Evolutionary conservation across 2,797 vertebrate genomes (phyloP), one percentile per base, ranked within the genome.

Genomic region (Lutjanus campechanus): DNA sequence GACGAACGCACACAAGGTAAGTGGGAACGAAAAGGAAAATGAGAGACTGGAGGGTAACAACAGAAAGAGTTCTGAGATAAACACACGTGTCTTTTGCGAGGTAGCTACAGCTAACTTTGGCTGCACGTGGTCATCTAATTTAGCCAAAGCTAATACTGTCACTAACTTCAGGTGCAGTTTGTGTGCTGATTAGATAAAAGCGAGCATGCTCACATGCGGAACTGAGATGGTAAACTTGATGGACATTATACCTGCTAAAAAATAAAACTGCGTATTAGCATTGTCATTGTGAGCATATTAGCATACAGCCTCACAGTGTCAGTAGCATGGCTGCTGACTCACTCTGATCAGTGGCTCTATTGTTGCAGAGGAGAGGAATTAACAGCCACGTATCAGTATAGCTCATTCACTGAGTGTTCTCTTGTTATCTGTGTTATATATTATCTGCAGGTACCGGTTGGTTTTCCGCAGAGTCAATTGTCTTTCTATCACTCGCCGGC

Each of bases 391-490:
- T 46, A n/a, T 20, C 66, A 15, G 56, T 29, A 0, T 4, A 49
- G 71, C 65, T 71, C 63, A 69, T 65, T 78, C 49, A 41, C 69
- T 22, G 0, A 19, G 44, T 44, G 49, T 64, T 4, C 50, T n/a
- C 61, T 40, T 51, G 61, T 66, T 64, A 46, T 40, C 44, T 8
- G 60, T 15, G 69, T 43, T 63, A 6, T 5, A 20, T 55, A 55
- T 76, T n/a, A 69, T 49, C 75, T 85, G 72, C 81, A 74, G 51
- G 70, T 61, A n/a, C 59, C 20, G 59, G 1, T 50, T 2, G 50
- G 11, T 77, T 80, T 64, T 73, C 22, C 66, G 29, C 68, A 58
- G 69, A 76, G 73, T 87, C 79, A 61, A 78, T 90, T 85, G 85
- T 85, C 82, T 85, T 65, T 62, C 56, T 51, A 5, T 84, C 70